Conservation (phyloP, 2,797 vertebrate genomes). For the Hoplostethus mediterraneus region DNA sequence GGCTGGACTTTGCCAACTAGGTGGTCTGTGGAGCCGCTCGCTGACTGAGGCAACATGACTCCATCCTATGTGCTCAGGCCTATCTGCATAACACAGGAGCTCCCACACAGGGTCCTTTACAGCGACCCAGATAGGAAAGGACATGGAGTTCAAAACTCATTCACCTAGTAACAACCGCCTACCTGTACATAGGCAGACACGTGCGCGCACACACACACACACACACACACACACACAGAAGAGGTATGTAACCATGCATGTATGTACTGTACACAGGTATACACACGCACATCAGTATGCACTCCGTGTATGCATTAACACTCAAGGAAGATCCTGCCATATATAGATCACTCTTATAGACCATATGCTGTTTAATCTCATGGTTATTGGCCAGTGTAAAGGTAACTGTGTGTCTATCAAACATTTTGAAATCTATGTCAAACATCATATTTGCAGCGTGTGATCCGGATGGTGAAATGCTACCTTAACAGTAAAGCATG, state of each 20-base stretch:
- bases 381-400: constrained; percentile 43
- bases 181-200: constrained; percentile 52
- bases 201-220: constrained; percentile 23
- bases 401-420: constrained; percentile 27
- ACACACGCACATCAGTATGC: constrained; percentile 11
- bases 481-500: constrained; percentile 54
- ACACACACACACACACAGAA: constrained; percentile 32
- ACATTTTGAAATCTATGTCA: constrained; percentile 10
- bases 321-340: constrained; percentile 44
- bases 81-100: constrained; percentile 73
- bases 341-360: constrained; percentile 37
- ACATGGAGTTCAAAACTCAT: constrained; percentile 19
- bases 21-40: constrained; percentile 35
- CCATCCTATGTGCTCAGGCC: constrained; percentile 54
- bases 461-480: constrained; percentile 38
- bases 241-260: constrained; percentile 26
- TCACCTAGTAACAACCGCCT: constrained; percentile 30
- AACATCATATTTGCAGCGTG: constrained; percentile 30
- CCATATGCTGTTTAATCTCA: constrained; percentile 56
- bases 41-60: constrained; percentile 64
- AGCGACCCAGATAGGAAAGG: constrained; percentile 53
- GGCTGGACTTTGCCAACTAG: constrained; percentile 36
- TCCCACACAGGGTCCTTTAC: constrained; percentile 44
- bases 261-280: constrained; percentile 26
- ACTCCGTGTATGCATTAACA: constrained; percentile 41